These are phyloP conservation scores for Petrocephalus microphthalmus DNA, from an alignment of 2,113 vertebrate species.

Conservation along the genomic window DNA sequence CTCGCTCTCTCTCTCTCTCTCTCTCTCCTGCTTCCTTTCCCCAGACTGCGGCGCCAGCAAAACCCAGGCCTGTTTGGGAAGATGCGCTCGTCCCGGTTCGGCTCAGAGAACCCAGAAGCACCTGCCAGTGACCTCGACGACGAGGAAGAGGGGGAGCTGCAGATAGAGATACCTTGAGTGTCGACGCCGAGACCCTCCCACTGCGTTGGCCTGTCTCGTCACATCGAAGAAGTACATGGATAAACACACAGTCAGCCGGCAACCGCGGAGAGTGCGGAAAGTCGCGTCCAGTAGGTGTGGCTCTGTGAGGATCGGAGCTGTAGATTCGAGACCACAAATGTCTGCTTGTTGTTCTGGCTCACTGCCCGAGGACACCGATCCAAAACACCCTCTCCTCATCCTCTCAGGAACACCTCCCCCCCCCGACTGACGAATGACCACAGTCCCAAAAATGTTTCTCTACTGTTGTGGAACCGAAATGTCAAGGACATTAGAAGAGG, in stretches of 20 bases:
- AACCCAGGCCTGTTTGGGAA: conserved; percentile 78
- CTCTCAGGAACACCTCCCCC: background rate
- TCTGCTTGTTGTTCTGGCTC: background rate
- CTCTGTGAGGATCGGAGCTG: background rate
- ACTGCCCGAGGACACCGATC: background rate
- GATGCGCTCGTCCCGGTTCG: conserved; percentile 75
- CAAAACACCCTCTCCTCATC: background rate
- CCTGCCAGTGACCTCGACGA: conserved; percentile 76
- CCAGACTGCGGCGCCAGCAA: conserved; percentile 85
- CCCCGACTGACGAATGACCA: background rate
- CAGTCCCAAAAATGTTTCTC: background rate
- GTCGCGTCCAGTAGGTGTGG: background rate
- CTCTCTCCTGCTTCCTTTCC: background rate
- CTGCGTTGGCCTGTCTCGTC: background rate
- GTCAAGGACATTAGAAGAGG: background rate
- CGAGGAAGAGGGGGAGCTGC: conserved; percentile 82
- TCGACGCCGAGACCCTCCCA: background rate
- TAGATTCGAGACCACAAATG: background rate
- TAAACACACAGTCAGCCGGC: background rate
- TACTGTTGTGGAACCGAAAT: background rate
- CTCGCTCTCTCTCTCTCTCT: background rate
- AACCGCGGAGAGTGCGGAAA: too few relatives aligned
- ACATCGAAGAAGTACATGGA: background rate
- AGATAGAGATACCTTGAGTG: conserved; percentile 81
- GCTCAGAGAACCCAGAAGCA: conserved; percentile 66